Conservation (phyloP, 2,113 vertebrate genomes). For the Ramphastos sulfuratus region DNA sequence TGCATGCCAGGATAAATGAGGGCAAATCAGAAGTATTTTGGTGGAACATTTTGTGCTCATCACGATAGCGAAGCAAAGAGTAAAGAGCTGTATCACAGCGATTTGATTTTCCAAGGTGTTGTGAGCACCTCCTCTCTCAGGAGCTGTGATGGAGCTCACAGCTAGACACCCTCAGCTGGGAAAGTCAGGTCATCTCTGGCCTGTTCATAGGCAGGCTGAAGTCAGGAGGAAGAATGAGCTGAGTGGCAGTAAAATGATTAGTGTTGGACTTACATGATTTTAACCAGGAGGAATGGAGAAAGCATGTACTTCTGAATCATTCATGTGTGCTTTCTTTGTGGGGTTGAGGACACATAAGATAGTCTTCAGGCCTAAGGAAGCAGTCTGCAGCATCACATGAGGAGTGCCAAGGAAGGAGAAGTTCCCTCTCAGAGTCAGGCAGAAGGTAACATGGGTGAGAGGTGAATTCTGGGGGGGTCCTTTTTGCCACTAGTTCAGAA, state of each 20-base stretch:
- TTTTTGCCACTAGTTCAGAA: not conserved
- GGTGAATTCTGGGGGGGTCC: not conserved
- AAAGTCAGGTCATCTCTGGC: not conserved
- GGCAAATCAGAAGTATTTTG: constrained; percentile 1
- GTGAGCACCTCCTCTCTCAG: not conserved
- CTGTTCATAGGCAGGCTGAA: not conserved
- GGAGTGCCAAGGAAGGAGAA: not conserved
- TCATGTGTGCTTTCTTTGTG: not conserved
- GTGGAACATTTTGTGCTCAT: constrained; percentile 32
- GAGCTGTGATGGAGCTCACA: not conserved
- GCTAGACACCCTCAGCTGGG: not conserved
- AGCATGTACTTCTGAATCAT: constrained; percentile 35
- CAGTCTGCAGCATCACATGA: not conserved
- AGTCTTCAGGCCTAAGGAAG: not conserved
- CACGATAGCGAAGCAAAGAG: not conserved
- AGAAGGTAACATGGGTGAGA: not conserved
- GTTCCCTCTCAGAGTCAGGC: not conserved
- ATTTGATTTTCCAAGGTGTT: not conserved
- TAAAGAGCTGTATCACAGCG: not conserved
- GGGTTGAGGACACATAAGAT: not conserved
- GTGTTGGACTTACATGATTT: constrained; percentile 10
- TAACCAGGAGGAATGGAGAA: constrained; percentile 27
- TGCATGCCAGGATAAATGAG: not conserved
- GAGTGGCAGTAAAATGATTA: constrained; percentile 2
- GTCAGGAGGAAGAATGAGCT: not conserved